These are phyloP conservation scores for Hesperophylax magnus DNA, from an alignment of 1,140 invertebrate genomes.

Conservation along the genomic window DNA sequence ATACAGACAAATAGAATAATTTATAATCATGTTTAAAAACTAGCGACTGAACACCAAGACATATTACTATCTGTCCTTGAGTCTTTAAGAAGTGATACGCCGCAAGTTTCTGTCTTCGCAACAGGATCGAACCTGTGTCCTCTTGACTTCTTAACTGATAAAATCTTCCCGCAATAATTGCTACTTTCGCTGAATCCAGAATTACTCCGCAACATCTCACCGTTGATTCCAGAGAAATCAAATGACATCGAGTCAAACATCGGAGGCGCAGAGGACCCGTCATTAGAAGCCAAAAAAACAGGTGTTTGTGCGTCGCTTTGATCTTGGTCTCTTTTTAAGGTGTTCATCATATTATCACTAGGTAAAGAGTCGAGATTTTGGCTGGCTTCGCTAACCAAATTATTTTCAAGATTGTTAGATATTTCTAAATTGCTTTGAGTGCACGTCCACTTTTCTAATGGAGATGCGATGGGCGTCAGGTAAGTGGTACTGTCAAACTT, in stretches of 20 bases:
- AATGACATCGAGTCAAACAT: neutral
- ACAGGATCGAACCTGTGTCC: slow-evolving; percentile 1
- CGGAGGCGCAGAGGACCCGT: neutral
- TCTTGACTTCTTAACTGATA: neutral
- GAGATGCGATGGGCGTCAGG: neutral
- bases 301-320: neutral
- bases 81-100: neutral
- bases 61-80: neutral
- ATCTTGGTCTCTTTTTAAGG: neutral
- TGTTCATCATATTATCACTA: neutral
- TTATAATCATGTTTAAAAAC: neutral
- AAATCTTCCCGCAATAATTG: neutral
- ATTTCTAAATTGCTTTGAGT: neutral
- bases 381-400: too few relatives aligned
- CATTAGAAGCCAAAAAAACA: neutral
- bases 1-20: neutral
- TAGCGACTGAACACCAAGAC: slow-evolving; percentile 19
- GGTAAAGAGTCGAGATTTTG: neutral
- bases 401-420: neutral
- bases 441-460: neutral
- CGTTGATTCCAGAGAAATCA: neutral
- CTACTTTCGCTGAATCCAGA: neutral
- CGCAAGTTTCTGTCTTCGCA: neutral
- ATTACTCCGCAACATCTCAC: neutral
- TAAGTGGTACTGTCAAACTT: neutral